These are phyloP conservation scores for Vanessa cardui DNA, from an alignment of 2,888 invertebrate genomes.

Conservation along the genomic window DNA sequence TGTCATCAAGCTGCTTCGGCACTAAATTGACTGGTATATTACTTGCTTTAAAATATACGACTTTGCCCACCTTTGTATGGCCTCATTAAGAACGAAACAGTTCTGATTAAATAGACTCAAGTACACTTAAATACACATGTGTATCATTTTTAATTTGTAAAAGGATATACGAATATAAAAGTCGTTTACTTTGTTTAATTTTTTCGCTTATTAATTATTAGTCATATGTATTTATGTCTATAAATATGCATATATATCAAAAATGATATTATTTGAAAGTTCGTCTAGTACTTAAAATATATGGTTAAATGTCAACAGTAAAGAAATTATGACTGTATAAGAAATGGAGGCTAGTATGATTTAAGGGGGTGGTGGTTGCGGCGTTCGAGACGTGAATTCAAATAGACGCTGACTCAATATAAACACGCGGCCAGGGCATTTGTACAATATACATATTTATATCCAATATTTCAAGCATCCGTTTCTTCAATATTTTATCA, in stretches of 20 bases:
- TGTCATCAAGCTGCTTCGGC: conserved; percentile 40
- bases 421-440: conserved; percentile 41
- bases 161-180: no score
- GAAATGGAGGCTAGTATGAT: conserved; percentile 16
- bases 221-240: no score
- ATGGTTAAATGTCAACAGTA: not conserved
- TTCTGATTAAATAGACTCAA: not conserved
- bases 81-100: conserved; percentile 2
- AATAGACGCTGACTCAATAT: conserved; percentile 44
- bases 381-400: conserved; percentile 48
- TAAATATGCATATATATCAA: no score
- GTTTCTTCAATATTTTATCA: conserved; percentile 4
- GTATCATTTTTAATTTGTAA: no score
- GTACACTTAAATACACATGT: not conserved
- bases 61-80: not conserved
- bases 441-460: conserved; percentile 41
- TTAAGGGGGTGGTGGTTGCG: conserved; percentile 20
- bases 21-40: conserved; percentile 30
- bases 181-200: no score
- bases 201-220: no score
- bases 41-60: conserved; percentile 15
- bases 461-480: not conserved
- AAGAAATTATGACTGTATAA: not conserved
- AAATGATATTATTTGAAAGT: no score
- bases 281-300: not conserved